phyloP scores from a whole-genome alignment of 2,797 vertebrate species.

The Catamblyrhynchus diadema region DNA sequence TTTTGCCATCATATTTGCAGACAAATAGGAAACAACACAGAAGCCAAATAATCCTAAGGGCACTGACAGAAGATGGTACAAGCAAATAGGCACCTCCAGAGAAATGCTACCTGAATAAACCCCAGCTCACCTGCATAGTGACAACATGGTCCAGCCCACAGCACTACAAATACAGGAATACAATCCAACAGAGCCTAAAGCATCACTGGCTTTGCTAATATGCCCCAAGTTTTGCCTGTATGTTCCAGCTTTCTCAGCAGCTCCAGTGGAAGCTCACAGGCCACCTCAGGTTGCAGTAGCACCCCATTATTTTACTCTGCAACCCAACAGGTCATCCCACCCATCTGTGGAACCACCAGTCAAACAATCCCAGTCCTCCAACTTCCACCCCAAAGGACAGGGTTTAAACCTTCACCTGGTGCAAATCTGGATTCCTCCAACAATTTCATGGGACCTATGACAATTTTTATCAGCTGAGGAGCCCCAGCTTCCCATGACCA shows the following conservation, averaged over 20 bases:
- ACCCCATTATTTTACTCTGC: background rate
- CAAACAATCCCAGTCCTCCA: background rate
- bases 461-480: background rate
- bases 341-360: background rate
- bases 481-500: background rate
- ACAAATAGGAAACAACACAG: background rate
- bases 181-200: background rate
- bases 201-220: background rate
- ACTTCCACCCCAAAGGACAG: background rate
- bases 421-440: background rate
- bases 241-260: background rate
- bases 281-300: background rate
- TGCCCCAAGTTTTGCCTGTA: background rate
- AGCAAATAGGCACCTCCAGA: background rate
- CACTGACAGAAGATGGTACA: background rate
- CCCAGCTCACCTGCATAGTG: background rate
- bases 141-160: background rate
- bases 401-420: background rate
- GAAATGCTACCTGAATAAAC: background rate
- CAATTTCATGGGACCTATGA: accelerated
- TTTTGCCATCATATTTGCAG: conserved; percentile 19
- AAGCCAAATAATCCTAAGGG: background rate
- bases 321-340: background rate
- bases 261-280: background rate
- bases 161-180: background rate